Percentiles rank a stretch among this genome's conserved stretches.
These are phyloP conservation scores for Petrolisthes cinctipes DNA, from an alignment of 2,888 invertebrate genomes.

Conservation along the genomic window DNA sequence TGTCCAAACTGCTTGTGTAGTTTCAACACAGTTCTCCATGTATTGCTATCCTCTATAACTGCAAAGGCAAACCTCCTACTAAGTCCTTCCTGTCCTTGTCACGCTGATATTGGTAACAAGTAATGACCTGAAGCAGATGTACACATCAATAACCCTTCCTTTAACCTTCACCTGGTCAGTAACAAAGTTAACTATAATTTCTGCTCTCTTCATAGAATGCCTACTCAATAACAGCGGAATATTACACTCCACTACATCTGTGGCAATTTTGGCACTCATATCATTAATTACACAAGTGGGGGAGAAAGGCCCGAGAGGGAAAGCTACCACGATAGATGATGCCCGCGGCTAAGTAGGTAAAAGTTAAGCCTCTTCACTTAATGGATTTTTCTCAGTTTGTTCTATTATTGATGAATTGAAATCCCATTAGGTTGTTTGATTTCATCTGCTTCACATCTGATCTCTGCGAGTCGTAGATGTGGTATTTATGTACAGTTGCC, in stretches of 20 bases:
- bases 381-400: no score
- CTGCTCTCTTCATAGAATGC: neutral
- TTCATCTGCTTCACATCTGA: no score
- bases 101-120: constrained; percentile 8
- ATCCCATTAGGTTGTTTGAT: no score
- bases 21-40: neutral
- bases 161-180: constrained; percentile 17
- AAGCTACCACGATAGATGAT: no score
- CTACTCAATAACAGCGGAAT: constrained; percentile 2
- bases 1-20: neutral
- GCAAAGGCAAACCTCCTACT: neutral
- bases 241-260: constrained; percentile 3
- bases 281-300: neutral
- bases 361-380: no score
- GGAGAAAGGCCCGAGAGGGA: neutral
- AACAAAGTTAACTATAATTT: neutral
- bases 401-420: no score
- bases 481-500: no score
- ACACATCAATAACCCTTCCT: neutral
- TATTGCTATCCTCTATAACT: neutral
- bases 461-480: no score
- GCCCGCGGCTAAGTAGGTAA: no score
- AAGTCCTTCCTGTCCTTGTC: neutral
- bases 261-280: constrained; percentile 5
- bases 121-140: constrained; percentile 13